Percentiles rank a stretch among this genome's conserved stretches.
phyloP scores from a whole-genome alignment of 2,113 vertebrate species.

The Zingel zingel region DNA sequence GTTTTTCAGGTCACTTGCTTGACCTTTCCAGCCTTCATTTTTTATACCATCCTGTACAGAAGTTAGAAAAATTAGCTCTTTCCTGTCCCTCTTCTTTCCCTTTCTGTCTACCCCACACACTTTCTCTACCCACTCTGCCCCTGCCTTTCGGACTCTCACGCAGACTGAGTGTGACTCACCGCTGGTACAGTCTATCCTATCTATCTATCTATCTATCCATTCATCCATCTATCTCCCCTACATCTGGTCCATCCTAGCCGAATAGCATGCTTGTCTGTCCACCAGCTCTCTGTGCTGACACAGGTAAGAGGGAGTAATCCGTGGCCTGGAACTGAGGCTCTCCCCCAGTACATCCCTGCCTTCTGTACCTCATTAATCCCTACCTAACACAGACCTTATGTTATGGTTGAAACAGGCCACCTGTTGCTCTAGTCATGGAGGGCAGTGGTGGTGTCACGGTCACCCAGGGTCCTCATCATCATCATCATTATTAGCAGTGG shows the following conservation, averaged over 20 bases:
- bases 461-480: conserved; percentile 24
- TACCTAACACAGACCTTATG: conserved; percentile 65
- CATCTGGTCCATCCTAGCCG: conserved; percentile 62
- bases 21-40: conserved; percentile 43
- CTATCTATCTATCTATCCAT: conserved; percentile 13
- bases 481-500: neutral
- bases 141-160: conserved; percentile 51
- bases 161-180: conserved; percentile 68
- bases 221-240: conserved; percentile 14
- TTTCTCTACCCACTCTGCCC: conserved; percentile 45
- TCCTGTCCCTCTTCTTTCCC: conserved; percentile 36
- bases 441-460: conserved; percentile 11
- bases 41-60: conserved; percentile 36
- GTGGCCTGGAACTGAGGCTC: conserved; percentile 68
- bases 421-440: conserved; percentile 65
- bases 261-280: conserved; percentile 37
- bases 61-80: conserved; percentile 28
- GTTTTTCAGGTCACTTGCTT: conserved; percentile 38
- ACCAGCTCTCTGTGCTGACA: conserved; percentile 71
- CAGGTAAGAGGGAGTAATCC: conserved; percentile 79
- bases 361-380: conserved; percentile 75
- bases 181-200: conserved; percentile 69
- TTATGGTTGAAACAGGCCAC: conserved; percentile 74
- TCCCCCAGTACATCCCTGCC: conserved; percentile 61
- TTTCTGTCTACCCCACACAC: conserved; percentile 15